Evolutionary conservation across 2,113 vertebrate species (phyloP).

Genomic region (Ceyx margarethae): DNA sequence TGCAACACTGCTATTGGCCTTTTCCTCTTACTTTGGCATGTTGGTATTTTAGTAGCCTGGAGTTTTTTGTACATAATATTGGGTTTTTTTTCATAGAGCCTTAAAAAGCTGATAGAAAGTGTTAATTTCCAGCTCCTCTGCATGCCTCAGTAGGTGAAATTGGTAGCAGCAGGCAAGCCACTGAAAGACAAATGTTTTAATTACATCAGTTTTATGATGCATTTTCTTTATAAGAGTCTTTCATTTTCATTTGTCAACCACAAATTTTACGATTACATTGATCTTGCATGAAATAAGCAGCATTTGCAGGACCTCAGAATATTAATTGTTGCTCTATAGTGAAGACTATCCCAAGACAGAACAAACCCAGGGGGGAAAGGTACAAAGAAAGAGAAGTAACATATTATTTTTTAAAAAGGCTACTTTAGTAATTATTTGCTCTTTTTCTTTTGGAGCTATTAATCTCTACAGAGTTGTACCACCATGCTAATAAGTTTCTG

Average conservation of each 20-base stretch:
- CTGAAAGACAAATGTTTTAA: constrained; percentile 15
- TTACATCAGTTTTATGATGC: neutral
- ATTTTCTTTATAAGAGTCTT: neutral
- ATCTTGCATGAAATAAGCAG: neutral
- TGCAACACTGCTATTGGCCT: neutral
- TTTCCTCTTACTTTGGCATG: neutral
- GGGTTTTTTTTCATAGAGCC: neutral
- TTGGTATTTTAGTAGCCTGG: neutral
- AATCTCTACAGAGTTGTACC: neutral
- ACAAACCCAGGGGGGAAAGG: neutral
- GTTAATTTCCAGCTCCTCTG: neutral
- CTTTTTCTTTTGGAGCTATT: neutral
- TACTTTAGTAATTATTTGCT: neutral
- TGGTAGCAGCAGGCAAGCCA: neutral
- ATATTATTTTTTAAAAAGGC: no score
- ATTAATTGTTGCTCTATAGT: neutral
- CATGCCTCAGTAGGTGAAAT: neutral
- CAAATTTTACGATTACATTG: neutral
- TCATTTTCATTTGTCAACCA: neutral
- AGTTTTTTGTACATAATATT: neutral
- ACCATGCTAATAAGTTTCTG: neutral
- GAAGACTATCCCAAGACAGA: neutral
- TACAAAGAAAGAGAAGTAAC: neutral
- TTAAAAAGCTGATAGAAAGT: neutral
- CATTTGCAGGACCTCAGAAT: neutral